Percentiles rank a stretch among this genome's conserved stretches.
Conservation (phyloP, 2,113 vertebrate species). For the Lagopus muta region DNA sequence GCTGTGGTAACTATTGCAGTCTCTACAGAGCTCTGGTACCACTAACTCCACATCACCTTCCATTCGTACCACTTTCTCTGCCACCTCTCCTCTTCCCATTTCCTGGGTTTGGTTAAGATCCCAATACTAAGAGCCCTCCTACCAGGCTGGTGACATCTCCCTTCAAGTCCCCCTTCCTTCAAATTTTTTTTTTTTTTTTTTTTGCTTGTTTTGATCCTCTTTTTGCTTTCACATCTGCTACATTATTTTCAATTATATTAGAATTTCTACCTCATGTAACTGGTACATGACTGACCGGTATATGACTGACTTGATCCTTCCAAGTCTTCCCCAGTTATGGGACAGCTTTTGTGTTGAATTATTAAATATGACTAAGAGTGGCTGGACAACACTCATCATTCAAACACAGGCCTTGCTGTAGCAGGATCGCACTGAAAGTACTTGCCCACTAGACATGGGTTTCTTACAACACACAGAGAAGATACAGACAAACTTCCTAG, state of each 20-base stretch:
- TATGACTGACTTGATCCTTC: no score
- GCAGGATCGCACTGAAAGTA: background rate
- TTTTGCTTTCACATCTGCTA: background rate
- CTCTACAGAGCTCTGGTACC: background rate
- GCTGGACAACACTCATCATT: background rate
- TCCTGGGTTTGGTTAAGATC: background rate
- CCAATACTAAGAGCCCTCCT: background rate
- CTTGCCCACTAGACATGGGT: background rate
- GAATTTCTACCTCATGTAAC: background rate
- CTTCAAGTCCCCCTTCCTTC: background rate
- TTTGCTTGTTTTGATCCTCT: background rate
- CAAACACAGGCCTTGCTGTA: background rate
- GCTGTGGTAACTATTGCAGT: accelerated
- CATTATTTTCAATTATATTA: background rate
- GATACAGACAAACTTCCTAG: background rate
- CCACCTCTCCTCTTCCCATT: background rate
- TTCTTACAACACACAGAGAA: background rate
- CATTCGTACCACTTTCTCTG: background rate
- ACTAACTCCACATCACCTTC: background rate
- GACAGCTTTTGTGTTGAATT: background rate
- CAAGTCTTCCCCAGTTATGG: accelerated
- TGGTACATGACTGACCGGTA: no score
- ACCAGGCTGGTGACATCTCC: background rate
- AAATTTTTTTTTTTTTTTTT: no score
- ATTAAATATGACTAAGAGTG: background rate